Percentiles rank a stretch among this genome's conserved stretches.
Conservation (phyloP, 2,888 invertebrate species). For the Lasioglossum pauxillum region DNA sequence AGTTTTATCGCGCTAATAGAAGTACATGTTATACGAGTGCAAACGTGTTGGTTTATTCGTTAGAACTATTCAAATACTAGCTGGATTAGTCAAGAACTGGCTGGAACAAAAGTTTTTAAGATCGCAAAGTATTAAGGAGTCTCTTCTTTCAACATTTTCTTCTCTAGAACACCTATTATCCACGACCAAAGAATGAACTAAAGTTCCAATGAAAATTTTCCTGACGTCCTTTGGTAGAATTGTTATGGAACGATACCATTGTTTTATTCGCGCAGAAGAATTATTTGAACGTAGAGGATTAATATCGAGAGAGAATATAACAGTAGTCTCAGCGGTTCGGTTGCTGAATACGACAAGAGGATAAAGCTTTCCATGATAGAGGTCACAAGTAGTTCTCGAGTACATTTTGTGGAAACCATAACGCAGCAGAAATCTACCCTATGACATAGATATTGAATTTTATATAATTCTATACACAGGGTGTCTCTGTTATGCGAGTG, state of each 20-base stretch:
- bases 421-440: neutral
- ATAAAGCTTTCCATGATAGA: neutral
- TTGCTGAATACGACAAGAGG: neutral
- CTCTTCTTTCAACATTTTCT: neutral
- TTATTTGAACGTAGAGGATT: neutral
- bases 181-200: neutral
- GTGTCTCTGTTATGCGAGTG: neutral
- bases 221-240: neutral
- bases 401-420: neutral
- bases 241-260: neutral
- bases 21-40: no score
- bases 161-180: neutral
- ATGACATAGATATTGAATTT: neutral
- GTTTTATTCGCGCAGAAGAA: neutral
- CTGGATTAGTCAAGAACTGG: neutral
- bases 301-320: neutral
- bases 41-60: neutral
- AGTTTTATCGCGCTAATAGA: no score
- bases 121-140: neutral
- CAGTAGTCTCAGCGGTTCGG: neutral
- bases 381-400: constrained; percentile 3
- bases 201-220: neutral
- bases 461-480: neutral
- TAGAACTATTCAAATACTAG: neutral
- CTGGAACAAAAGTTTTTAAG: neutral